These are phyloP conservation scores for Plecotus auritus DNA, from an alignment of 2,113 vertebrate genomes.

Conservation along the genomic window DNA sequence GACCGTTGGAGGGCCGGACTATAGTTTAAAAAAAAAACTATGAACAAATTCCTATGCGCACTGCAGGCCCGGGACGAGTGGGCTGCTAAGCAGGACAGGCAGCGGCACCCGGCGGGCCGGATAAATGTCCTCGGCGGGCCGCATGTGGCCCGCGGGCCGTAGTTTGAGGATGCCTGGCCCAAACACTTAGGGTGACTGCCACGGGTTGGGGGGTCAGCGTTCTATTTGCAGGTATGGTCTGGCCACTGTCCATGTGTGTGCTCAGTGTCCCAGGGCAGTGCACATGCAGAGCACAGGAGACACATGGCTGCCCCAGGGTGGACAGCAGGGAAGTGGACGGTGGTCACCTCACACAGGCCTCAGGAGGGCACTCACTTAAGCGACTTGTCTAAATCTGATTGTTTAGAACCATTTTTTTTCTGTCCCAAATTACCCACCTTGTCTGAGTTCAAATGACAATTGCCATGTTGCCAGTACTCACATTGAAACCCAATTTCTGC, in stretches of 20 bases:
- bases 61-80: no score
- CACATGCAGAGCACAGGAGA: no score
- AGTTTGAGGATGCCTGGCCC: no score
- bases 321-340: not conserved
- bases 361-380: not conserved
- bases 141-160: no score
- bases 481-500: not conserved
- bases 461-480: not conserved
- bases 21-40: no score
- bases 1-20: no score
- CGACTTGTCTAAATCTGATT: not conserved
- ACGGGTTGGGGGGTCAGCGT: accelerated
- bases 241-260: no score
- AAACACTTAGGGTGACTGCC: accelerated
- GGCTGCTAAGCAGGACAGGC: no score
- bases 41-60: no score
- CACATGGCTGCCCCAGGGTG: accelerated
- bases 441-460: constrained; percentile 7
- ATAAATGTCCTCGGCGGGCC: no score
- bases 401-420: not conserved
- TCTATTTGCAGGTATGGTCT: not conserved
- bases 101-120: no score
- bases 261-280: not conserved
- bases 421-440: not conserved
- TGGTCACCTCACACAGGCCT: not conserved